Evolutionary conservation across 2,797 vertebrate species (phyloP), one percentile per base, ranked within the genome.

Genomic region (Glyptemys insculpta): DNA sequence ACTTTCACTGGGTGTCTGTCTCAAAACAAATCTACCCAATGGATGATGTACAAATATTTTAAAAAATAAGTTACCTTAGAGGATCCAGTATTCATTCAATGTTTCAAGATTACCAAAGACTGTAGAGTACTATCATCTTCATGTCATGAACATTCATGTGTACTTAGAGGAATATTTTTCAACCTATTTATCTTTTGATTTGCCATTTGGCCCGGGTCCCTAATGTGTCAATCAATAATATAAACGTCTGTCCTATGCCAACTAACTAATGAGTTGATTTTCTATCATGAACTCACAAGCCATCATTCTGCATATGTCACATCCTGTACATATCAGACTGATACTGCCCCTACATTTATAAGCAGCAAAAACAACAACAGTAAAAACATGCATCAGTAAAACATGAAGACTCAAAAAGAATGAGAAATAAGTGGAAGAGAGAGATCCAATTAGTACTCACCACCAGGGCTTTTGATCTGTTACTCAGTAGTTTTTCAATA

Each of bases 401-500:
- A 92, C 81, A 52, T 59, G 52, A 82, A 92, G 37, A 44, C 25
- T 54, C 29, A 27, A 56, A 14, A 62, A 47, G 44, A 85, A 37
- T 52, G 15, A 44, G 84, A 62, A 14, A 6, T 37, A 79, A 87
- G n/a, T 41, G 57, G 53, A 94, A 86, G 88, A 49, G 6, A 41
- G 14, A 29, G 12, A 57, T 68, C 3, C 12, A 47, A 65, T 56
- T 78, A 84, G 37, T 86, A 98, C 98, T 98, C 98, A 99, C 99
- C 99, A 99, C 98, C 94, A 99, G 98, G 76, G 99, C 99, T 96
- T 99, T 99, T 18, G 99, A 99, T 93, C 99, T 98, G 96, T 99
- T 99, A 96, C 97, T 98, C 44, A 99, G 98, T 96, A 99, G 99
- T 96, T 99, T 99, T 97, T 99, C 99, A 87, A 99, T 99, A 93